A percentile compares a stretch with the other conserved stretches of the same genome.
phyloP scores from a whole-genome alignment of 2,888 invertebrate genomes.

The Tenodera sinensis region DNA sequence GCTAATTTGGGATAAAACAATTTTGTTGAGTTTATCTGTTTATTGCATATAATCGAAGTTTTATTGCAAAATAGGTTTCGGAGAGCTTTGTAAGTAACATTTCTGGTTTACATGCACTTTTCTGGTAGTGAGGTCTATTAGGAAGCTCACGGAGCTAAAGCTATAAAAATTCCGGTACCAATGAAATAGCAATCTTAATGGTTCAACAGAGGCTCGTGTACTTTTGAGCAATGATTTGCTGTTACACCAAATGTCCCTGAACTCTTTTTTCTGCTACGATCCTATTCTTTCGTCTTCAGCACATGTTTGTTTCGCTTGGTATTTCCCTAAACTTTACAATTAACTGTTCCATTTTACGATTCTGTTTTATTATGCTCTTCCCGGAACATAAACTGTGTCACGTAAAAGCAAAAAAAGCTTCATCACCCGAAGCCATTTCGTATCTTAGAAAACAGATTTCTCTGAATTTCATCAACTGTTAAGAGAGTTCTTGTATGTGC shows the following conservation, averaged over 20 bases:
- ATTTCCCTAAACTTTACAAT: background rate
- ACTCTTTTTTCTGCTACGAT: background rate
- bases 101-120: no score
- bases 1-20: no score
- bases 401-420: background rate
- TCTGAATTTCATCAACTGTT: background rate
- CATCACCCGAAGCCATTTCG: background rate
- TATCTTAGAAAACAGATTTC: background rate
- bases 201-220: no score
- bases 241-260: background rate
- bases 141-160: background rate
- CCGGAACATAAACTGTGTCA: background rate
- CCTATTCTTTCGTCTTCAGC: background rate
- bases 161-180: background rate
- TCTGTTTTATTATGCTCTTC: background rate
- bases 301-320: background rate
- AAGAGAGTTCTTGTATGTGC: no score
- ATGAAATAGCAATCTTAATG: background rate
- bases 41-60: no score
- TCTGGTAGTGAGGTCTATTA: background rate
- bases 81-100: no score
- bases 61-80: no score
- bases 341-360: background rate
- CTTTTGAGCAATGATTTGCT: no score
- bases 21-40: no score